Evolutionary conservation across 2,113 vertebrate genomes (phyloP).

Genomic region (Strix aluco): DNA sequence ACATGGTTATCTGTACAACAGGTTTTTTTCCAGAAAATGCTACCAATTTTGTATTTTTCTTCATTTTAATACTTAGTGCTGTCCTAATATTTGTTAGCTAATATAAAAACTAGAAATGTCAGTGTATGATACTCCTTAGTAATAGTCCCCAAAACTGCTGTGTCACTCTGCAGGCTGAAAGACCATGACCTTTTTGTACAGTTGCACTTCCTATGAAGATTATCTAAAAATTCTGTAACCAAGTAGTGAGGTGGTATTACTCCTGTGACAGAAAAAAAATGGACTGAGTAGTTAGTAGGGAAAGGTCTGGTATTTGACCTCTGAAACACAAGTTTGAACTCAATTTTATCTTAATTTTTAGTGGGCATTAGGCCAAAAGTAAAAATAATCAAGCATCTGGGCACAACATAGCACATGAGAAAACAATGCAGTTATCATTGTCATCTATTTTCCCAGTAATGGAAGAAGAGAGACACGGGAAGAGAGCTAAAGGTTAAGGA

Average conservation of each 20-base stretch:
- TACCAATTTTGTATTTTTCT: not conserved
- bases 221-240: not conserved
- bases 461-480: not conserved
- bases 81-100: not conserved
- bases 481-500: constrained; percentile 7
- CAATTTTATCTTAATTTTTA: constrained; percentile 50
- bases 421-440: not conserved
- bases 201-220: not conserved
- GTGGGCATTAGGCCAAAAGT: constrained; percentile 13
- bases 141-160: not conserved
- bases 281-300: not conserved
- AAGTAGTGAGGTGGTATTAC: not conserved
- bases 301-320: constrained; percentile 17
- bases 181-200: not conserved
- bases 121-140: not conserved
- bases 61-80: not conserved
- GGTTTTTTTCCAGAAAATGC: not conserved
- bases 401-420: not conserved
- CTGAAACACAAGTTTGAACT: constrained; percentile 30
- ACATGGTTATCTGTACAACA: not conserved
- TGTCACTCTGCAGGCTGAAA: not conserved
- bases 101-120: not conserved
- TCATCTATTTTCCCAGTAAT: not conserved
- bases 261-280: not conserved
- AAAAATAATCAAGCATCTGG: constrained; percentile 28